Base-by-base conservation (phyloP, 2,113 vertebrate genomes). In the Phylloscopus trochiloides region DNA sequence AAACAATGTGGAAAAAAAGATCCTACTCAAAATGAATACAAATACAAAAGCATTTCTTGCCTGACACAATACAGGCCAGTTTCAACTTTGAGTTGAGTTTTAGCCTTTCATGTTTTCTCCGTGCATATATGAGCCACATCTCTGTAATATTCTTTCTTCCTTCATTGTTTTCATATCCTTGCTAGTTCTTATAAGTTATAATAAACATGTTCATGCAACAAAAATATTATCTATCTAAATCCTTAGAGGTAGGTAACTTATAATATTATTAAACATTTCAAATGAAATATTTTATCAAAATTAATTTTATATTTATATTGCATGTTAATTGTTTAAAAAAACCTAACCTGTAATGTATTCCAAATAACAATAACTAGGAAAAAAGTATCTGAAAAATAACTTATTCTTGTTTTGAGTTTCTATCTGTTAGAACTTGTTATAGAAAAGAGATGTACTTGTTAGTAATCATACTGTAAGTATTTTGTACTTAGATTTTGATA, bases 101-200 rank as follows among this genome's bases (percentile, higher is more conserved):
- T 70, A 36, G 12, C 21, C 12, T 74, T 74, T 84, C 0, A 0
- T 28, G 10, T 57, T 58, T 79, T 51, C 48, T 89, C 21, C 1
- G 0, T 68, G 15, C 2, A 16, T 34, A 40, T 21, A 25, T 3
- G 1, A 63, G 36, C 15, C 16, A 17, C 20, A 28, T 12, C 2
- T 79, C 29, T 62, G 10, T 25, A 51, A 32, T 45, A 42, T 6
- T 67, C 4, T 58, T 62, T 7, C 1, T 32, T 79, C 9, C 7
- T 40, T 63, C 16, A 55, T 10, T 74, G 5, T 34, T 74, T 87
- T 47, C 17, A 65, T 62, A 74, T 36, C 9, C 24, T 42, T 71
- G 12, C 5, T 70, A 76, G 15, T 51, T 71, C 57, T n/a, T 36
- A 32, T 31, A 57, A 32, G 5, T 20, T 57, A 29, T 36, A 61